Evolutionary conservation across 2,888 invertebrate genomes (phyloP).

Genomic region (Rhimphoctona megacephalus): DNA sequence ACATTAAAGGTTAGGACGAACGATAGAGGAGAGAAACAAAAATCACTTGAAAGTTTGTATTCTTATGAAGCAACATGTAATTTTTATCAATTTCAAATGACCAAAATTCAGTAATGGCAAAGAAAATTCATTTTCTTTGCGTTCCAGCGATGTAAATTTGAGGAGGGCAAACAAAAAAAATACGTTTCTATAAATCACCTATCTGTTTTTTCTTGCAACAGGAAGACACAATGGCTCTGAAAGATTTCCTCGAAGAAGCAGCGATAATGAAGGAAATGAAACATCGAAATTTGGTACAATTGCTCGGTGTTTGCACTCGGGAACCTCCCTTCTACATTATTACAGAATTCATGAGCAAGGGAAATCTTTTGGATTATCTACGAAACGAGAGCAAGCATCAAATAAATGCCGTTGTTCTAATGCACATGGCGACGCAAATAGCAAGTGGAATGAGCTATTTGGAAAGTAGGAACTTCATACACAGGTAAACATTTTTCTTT

Average conservation of each 20-base stretch:
- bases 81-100: no score
- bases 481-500: conserved; percentile 86
- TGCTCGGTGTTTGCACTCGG: conserved; percentile 98
- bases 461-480: conserved; percentile 98
- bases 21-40: neutral
- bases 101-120: no score
- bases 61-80: no score
- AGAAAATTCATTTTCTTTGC: neutral
- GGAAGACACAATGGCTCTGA: conserved; percentile 99
- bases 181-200: neutral
- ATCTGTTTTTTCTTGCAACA: conserved; percentile 74
- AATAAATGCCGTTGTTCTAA: conserved; percentile 97
- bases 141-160: no score
- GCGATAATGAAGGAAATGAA: conserved; percentile 99
- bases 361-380: conserved; percentile 98
- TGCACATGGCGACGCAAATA: conserved; percentile 99
- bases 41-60: neutral
- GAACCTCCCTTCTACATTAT: conserved; percentile 99
- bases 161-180: no score
- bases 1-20: conserved; percentile 91
- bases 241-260: conserved; percentile 99
- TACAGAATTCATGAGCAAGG: conserved; percentile 99
- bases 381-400: conserved; percentile 94
- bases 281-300: conserved; percentile 98
- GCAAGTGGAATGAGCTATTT: conserved; percentile 99